phyloP scores from a whole-genome alignment of 2,888 invertebrate species.

The Rambutsinella grinnellia region DNA sequence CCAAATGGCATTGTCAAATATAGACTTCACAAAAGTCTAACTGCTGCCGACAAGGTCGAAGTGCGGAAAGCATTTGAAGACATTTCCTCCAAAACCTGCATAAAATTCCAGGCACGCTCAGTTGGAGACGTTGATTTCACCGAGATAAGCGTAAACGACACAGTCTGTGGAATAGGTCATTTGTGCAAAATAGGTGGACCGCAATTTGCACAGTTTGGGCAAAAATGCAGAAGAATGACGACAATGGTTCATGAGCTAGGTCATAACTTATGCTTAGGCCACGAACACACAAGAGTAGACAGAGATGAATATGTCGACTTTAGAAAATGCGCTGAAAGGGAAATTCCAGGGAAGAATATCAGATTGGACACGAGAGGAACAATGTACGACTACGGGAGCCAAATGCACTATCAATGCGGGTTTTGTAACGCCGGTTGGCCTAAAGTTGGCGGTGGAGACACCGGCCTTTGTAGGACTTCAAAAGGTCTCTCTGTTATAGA shows the following conservation, averaged over 20 bases:
- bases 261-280: conserved; percentile 24
- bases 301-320: neutral
- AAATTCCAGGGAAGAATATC: neutral
- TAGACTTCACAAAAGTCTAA: neutral
- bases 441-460: neutral
- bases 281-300: conserved; percentile 9
- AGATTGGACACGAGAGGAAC: no score
- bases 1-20: neutral
- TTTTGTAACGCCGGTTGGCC: neutral
- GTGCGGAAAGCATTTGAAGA: neutral
- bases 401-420: conserved; percentile 9
- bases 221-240: neutral
- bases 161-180: conserved; percentile 1
- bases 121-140: neutral
- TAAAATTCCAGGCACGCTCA: neutral
- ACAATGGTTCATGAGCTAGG: conserved; percentile 27
- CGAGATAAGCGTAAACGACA: neutral
- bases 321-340: neutral
- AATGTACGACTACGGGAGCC: conserved; percentile 10
- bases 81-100: neutral
- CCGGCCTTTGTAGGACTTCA: neutral
- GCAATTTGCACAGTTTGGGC: conserved; percentile 14
- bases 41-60: neutral
- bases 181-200: neutral
- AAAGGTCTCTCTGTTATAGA: conserved; percentile 7